phyloP scores from a whole-genome alignment of 2,113 vertebrate genomes.

The Panthera uncia region DNA sequence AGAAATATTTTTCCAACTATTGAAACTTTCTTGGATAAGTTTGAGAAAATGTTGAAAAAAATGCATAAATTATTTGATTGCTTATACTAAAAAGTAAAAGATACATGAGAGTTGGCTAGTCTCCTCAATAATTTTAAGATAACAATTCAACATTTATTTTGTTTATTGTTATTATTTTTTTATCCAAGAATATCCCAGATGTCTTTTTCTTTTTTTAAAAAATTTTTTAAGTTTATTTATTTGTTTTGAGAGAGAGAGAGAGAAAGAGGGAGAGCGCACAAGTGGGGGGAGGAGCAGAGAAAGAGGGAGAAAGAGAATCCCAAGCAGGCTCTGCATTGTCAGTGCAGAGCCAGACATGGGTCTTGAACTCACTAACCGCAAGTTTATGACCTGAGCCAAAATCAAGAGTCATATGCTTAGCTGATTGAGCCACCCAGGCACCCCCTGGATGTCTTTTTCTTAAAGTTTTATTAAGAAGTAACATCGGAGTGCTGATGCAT shows the following conservation, averaged over 20 bases:
- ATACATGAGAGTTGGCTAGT: not conserved
- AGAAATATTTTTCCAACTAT: conserved; percentile 42
- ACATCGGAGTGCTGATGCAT: not conserved
- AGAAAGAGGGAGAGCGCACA: no score
- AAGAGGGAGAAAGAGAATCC: no score
- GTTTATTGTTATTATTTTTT: not conserved
- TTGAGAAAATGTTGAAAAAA: conserved; percentile 56
- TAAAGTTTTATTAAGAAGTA: not conserved
- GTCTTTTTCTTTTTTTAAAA: not conserved
- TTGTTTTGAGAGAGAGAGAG: no score
- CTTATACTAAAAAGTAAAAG: not conserved
- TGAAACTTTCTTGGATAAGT: conserved; percentile 9
- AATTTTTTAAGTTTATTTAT: no score
- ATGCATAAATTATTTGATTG: not conserved
- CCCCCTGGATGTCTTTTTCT: not conserved
- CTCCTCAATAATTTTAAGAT: not conserved
- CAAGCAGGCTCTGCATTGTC: no score
- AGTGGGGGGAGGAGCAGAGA: no score
- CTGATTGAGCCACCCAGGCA: no score
- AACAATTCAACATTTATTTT: not conserved
- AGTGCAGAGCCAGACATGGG: no score
- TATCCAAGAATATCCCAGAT: not conserved
- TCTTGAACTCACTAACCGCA: no score
- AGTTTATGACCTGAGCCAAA: no score
- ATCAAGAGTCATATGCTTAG: no score